These are phyloP conservation scores for Oophaga pumilio DNA, from an alignment of 2,113 vertebrate genomes.

Conservation along the genomic window DNA sequence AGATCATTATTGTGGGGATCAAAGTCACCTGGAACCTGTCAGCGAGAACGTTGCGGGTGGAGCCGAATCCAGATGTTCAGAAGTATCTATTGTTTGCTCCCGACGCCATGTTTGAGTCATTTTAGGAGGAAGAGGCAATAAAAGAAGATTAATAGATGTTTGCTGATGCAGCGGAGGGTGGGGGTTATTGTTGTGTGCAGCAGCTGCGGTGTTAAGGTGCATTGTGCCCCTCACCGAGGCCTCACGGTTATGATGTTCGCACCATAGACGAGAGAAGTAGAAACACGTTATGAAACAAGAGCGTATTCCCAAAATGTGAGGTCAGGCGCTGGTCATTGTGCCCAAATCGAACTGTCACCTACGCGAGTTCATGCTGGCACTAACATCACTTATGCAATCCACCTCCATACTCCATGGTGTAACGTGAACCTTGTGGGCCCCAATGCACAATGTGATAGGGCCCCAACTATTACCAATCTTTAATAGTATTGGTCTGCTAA, in stretches of 20 bases:
- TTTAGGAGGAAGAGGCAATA: conserved; percentile 12
- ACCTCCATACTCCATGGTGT: background rate
- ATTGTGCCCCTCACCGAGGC: background rate
- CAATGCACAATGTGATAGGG: too few species aligned
- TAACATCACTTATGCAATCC: background rate
- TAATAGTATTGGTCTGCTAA: too few species aligned
- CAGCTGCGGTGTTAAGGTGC: conserved; percentile 18
- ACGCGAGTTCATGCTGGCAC: background rate
- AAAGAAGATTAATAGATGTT: conserved; percentile 42
- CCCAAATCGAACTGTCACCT: background rate
- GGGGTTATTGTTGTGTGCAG: background rate
- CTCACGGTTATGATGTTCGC: background rate
- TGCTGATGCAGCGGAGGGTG: background rate
- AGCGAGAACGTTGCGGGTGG: background rate
- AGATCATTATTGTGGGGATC: conserved; percentile 7
- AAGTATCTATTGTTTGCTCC: background rate
- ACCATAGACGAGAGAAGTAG: background rate
- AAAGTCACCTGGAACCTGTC: conserved; percentile 48
- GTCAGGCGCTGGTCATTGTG: background rate
- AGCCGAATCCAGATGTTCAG: conserved; percentile 29
- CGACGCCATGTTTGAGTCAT: background rate
- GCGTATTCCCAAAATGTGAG: background rate
- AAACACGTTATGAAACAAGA: conserved; percentile 1
- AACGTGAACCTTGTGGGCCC: too few species aligned
- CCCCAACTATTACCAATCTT: too few species aligned